Base-by-base conservation (phyloP, 1,140 invertebrate species). In the Drosophila neocordata region DNA sequence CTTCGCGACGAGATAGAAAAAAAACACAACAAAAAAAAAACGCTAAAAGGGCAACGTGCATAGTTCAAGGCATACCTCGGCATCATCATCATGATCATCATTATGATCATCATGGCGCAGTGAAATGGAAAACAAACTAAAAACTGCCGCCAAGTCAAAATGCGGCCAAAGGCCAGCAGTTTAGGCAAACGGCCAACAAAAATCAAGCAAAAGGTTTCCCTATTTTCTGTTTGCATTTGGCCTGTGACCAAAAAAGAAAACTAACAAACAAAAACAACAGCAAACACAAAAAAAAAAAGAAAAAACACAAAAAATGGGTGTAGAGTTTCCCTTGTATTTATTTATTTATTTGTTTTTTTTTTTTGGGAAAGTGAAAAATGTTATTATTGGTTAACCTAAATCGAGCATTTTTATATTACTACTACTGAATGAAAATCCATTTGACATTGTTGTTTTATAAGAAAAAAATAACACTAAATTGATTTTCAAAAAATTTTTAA, bases 31-130 rank as follows among this genome's bases (percentile, higher is more conserved):
- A 15, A 27, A 60, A 22, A 44, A 15, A 18, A 34, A 53, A 34
- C 11, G 20, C 22, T 56, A 59, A 79, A 65, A 63, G 66, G 72
- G 44, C 72, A 75, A 37, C 70, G 69, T 44, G 69, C 64, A 61
- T 24, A 69, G 70, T 68, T 76, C 73, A 76, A 64, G 73, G 70
- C 73, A 64, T 48, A 48, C 8, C 41, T 48, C 15, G 18, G 18
- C 18, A 48, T 48, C 15, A 48, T 48, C 41, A 20, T 48, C 15
- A 48, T 20, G 8, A 48, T 41, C 1, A 41, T 48, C 15, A 48
- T 48, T 15, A 48, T 48, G 7, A 11, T 48, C 41, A 48, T 48
- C 8, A 2, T 35, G 31, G 37, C 13, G 53, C 64, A 44, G 53
- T 65, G 55, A 65, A 65, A 65, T 66, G 64, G 38, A 66, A 66